Conservation (phyloP, 2,888 invertebrate species). For the Theodoxus fluviatilis region DNA sequence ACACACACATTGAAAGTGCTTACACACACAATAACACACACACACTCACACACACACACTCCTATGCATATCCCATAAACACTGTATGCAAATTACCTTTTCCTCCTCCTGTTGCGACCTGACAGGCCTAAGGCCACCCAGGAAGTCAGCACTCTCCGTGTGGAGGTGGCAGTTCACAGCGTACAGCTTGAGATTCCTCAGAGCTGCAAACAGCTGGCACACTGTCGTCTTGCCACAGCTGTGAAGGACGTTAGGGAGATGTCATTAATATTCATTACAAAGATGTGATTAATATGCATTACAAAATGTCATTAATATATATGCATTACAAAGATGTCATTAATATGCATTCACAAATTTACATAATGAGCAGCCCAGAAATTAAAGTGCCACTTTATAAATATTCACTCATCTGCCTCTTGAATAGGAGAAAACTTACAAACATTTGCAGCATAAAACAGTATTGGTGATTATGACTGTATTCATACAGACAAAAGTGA, state of each 20-base stretch:
- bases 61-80: not conserved
- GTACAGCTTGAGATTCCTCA: conserved; percentile 72
- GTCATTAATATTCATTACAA: not conserved
- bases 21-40: conserved; percentile 8
- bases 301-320: not conserved
- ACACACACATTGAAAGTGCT: not conserved
- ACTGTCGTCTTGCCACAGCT: conserved; percentile 96
- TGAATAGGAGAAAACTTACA: too few species aligned
- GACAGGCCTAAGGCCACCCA: conserved; percentile 93
- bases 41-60: not conserved
- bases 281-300: not conserved
- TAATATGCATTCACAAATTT: not conserved
- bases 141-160: conserved; percentile 96
- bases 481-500: too few species aligned
- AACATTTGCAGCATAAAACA: too few species aligned
- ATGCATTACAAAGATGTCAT: not conserved
- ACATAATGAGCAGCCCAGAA: too few species aligned
- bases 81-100: not conserved
- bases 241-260: conserved; percentile 22
- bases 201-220: conserved; percentile 83
- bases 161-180: conserved; percentile 98
- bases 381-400: too few species aligned
- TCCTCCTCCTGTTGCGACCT: conserved; percentile 69
- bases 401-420: too few species aligned
- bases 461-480: too few species aligned